phyloP scores from a whole-genome alignment of 1,140 invertebrate genomes.

The Cotesia typhae region DNA sequence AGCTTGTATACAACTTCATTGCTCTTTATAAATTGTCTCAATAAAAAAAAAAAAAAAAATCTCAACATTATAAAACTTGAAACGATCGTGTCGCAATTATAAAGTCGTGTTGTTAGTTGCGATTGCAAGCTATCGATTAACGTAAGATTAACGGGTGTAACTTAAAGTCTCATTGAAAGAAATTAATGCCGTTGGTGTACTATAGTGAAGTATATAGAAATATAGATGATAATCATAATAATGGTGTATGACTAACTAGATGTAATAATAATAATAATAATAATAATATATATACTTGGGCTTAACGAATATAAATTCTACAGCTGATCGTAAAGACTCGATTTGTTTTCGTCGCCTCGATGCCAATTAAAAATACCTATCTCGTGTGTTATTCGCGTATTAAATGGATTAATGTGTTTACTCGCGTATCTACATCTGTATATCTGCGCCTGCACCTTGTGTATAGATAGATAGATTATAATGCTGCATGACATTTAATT shows the following conservation, averaged over 20 bases:
- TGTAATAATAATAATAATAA: constrained; percentile 4
- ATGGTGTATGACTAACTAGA: neutral
- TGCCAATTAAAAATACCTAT: constrained; percentile 32
- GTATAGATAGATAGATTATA: no score
- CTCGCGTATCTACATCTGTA: no score
- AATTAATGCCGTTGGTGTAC: neutral
- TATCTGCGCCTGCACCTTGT: no score
- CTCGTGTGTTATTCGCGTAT: neutral
- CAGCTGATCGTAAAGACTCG: constrained; percentile 29
- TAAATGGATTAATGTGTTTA: no score
- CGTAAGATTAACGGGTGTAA: constrained; percentile 27
- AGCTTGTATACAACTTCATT: no score
- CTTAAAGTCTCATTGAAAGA: no score
- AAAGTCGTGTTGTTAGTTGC: constrained; percentile 28
- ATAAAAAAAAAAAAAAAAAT: neutral
- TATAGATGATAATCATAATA: neutral
- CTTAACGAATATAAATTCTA: constrained; percentile 29
- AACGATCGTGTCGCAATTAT: constrained; percentile 34
- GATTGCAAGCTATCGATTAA: constrained; percentile 33
- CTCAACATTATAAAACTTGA: neutral
- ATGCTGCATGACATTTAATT: no score
- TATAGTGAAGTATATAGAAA: neutral
- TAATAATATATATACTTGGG: neutral
- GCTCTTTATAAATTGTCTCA: neutral
- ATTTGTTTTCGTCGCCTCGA: constrained; percentile 37